Base-by-base conservation (phyloP, 2,797 vertebrate genomes). In the Hoplostethus mediterraneus region DNA sequence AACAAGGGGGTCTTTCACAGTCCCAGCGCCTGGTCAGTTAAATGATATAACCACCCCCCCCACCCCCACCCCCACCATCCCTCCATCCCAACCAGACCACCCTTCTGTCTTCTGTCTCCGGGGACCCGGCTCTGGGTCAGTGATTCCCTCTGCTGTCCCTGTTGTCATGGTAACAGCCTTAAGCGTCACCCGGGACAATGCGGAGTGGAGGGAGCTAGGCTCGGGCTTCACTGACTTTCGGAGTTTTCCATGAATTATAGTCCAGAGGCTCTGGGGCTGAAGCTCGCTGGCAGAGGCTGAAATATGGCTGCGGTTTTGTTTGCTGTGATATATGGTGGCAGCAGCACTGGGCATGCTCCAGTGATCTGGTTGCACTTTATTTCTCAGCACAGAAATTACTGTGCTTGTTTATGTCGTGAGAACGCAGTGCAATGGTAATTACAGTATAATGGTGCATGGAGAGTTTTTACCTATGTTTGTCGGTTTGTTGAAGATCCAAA, bases 281-380 rank as follows among this genome's bases (percentile, higher is more conserved):
- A 78, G 83, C 80, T 48, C 55, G 69, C 77, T 82, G 83, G 80
- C 83, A 65, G 88, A 31, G 17, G 57, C 67, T 92, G 91, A 93
- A 86, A 89, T 92, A 91, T 81, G 81, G 82, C 87, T 77, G 82
- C 60, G 67, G 80, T 80, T 89, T 89, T 90, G 84, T 90, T 90
- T 81, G 68, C 76, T 33, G 79, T 89, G 88, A 92, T 90, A 74
- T 90, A 92, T 89, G 85, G 67, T 71, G 73, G 85, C 56, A 79
- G 83, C 72, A 1, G 67, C 1, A 60, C 42, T 45, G 70, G 77
- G 79, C 68, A 78, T 63, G 73, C 77, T 86, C 81, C 76, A 49
- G 76, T 73, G 76, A 82, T 88, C 84, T 36, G 67, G 80, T 70
- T 84, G 83, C 85, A 87, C 86, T 88, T 89, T 89, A 86, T 85